Evolutionary conservation across 2,888 invertebrate genomes (phyloP), one percentile per base, ranked within the genome.

Genomic region (Nowickia ferox): DNA sequence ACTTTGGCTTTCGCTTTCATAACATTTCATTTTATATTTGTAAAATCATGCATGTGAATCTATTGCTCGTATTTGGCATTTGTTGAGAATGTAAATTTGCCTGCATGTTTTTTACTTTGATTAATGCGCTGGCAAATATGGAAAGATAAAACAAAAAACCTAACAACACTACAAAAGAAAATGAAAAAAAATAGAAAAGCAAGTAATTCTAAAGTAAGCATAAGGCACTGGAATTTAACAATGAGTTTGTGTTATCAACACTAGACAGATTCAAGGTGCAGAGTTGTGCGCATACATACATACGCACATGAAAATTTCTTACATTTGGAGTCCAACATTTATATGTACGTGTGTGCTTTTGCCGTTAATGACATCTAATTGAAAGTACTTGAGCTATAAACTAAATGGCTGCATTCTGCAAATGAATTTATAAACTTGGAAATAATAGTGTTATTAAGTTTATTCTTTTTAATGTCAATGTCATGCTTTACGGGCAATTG

Each of bases 121-220:
- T 88, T 87, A 88, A 88, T 88, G 87, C 84, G 81, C 87, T 87
- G 87, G 87, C 87, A 87, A 88, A 88, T 88, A 88, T 87, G 87
- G 87, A 77, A 86, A 82, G 87, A 87, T 87, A 86, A 87, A 87
- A 72, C 59, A 81, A 79, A 69, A 17, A 22, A 57, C 6, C 40
- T 17, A 38, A 79, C 51, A 48, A 51, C 46, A 75, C 44, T 69
- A 59, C 40, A 71, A 55, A 77, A 22, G 48, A 42, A 68, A 19
- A 48, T n/a, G 17, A 6, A 65, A 66, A 55, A n/a, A 65, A 44
- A 30, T 15, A 55, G 53, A 6, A 44, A 17, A 69, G 59, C 40
- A 77, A 87, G 86, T 87, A 74, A 86, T 86, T 80, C 80, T 82
- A 83, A 83, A 66, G 72, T 72, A 83, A 86, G 86, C 83, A 86